phyloP scores from a whole-genome alignment of 37 sponge, comb jelly and placozoan genomes.

The Oopsacas minuta region DNA sequence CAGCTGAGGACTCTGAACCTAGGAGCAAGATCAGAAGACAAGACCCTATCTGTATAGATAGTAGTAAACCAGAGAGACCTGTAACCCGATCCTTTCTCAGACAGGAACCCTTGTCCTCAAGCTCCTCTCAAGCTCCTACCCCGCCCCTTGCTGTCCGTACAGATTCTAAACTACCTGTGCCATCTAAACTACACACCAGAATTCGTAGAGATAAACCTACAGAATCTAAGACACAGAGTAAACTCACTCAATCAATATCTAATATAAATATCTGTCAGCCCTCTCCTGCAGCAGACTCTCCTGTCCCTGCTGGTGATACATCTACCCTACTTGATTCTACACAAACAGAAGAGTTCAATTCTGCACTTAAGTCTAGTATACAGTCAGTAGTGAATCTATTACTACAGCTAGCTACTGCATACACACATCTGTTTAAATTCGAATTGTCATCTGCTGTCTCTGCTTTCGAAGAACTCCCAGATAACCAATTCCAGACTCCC shows the following conservation, averaged over 20 bases:
- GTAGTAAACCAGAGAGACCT: neutral
- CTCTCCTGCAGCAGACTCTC: neutral
- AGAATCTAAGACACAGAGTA: neutral
- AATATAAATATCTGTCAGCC: neutral
- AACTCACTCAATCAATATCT: neutral
- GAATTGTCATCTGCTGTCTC: constrained; percentile 40
- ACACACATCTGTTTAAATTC: constrained; percentile 40
- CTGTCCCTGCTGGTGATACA: neutral
- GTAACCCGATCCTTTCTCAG: neutral
- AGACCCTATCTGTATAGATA: neutral
- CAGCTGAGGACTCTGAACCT: neutral
- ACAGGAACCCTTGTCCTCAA: neutral
- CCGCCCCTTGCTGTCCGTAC: neutral
- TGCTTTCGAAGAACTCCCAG: constrained; percentile 49
- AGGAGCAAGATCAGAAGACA: neutral
- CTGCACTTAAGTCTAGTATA: neutral
- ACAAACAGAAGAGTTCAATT: constrained; percentile 15
- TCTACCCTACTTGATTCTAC: neutral
- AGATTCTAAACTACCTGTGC: neutral
- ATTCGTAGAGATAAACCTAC: neutral
- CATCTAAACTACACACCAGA: neutral
- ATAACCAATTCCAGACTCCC: constrained; percentile 42
- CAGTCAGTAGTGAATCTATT: constrained; percentile 51
- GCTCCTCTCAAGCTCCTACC: neutral
- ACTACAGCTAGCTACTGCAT: constrained; percentile 40